Evolutionary conservation across 2,888 invertebrate genomes (phyloP).

Genomic region (Atethmia centrago): DNA sequence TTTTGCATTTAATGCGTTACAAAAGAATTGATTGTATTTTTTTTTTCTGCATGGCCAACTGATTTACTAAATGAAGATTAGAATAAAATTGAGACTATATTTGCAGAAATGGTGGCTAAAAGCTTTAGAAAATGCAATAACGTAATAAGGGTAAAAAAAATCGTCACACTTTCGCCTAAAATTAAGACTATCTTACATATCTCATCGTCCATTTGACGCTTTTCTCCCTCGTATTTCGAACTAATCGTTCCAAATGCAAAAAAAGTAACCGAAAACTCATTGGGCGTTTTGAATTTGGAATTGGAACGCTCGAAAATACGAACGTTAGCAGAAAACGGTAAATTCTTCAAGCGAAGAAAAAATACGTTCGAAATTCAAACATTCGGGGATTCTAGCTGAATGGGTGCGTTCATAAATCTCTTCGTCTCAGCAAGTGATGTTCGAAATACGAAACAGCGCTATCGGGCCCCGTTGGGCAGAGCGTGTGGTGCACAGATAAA

Average conservation of each 20-base stretch:
- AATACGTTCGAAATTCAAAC: conserved; percentile 81
- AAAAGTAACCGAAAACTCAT: conserved; percentile 58
- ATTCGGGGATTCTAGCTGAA: conserved; percentile 84
- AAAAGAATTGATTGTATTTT: conserved; percentile 22
- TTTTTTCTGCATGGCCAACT: not conserved
- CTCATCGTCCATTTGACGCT: conserved; percentile 15
- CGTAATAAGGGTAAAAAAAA: not conserved
- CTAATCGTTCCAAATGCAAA: conserved; percentile 54
- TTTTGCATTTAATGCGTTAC: conserved; percentile 30
- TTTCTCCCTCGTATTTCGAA: conserved; percentile 50
- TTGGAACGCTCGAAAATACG: conserved; percentile 66
- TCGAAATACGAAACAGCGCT: conserved; percentile 86
- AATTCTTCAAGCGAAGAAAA: conserved; percentile 72
- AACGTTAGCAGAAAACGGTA: conserved; percentile 69
- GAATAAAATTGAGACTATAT: too few relatives aligned
- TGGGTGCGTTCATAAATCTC: conserved; percentile 88
- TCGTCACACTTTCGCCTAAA: not conserved
- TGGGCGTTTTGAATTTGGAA: conserved; percentile 64
- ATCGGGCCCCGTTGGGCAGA: conserved; percentile 81
- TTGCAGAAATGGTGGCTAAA: not conserved
- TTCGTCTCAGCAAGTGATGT: conserved; percentile 87
- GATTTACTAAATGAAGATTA: conserved; percentile 7
- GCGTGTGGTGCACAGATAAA: conserved; percentile 89
- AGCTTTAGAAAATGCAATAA: not conserved
- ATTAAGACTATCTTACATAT: conserved; percentile 1